phyloP scores from a whole-genome alignment of 1,140 invertebrate species.

The Anastrepha obliqua region DNA sequence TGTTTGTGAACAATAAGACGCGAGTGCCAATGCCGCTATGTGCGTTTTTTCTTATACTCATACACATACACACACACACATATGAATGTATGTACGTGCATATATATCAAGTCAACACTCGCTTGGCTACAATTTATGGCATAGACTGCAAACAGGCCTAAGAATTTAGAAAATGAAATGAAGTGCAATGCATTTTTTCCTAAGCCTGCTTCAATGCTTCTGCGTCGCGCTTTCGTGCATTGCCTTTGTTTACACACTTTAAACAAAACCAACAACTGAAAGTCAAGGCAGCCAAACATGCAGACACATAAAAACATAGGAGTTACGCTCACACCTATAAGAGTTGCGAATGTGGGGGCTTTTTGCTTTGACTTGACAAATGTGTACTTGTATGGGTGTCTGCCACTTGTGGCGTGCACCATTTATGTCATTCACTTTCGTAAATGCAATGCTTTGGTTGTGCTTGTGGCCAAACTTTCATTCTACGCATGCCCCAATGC shows the following conservation, averaged over 20 bases:
- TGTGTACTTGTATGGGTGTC: neutral
- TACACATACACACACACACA: neutral
- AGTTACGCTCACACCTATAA: neutral
- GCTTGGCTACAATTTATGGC: constrained; percentile 14
- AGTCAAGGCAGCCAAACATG: neutral
- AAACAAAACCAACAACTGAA: neutral
- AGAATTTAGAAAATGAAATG: constrained; percentile 55
- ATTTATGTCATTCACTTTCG: constrained; percentile 41
- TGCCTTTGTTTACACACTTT: constrained; percentile 15
- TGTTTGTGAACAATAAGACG: neutral
- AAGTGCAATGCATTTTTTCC: constrained; percentile 12
- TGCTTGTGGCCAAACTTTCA: neutral
- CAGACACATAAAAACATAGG: neutral
- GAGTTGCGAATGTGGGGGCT: neutral
- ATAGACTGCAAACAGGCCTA: constrained; percentile 19
- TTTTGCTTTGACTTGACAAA: neutral
- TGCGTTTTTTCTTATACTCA: neutral
- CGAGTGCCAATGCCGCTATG: neutral
- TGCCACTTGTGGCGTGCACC: constrained; percentile 13
- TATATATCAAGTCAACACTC: constrained; percentile 1
- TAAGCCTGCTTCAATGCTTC: constrained; percentile 35
- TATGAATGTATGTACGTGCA: neutral
- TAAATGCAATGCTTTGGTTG: neutral
- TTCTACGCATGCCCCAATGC: constrained; percentile 6
- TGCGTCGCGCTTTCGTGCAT: constrained; percentile 38